Evolutionary conservation across 2,888 invertebrate genomes (phyloP).

Genomic region (Eupithecia inturbata): DNA sequence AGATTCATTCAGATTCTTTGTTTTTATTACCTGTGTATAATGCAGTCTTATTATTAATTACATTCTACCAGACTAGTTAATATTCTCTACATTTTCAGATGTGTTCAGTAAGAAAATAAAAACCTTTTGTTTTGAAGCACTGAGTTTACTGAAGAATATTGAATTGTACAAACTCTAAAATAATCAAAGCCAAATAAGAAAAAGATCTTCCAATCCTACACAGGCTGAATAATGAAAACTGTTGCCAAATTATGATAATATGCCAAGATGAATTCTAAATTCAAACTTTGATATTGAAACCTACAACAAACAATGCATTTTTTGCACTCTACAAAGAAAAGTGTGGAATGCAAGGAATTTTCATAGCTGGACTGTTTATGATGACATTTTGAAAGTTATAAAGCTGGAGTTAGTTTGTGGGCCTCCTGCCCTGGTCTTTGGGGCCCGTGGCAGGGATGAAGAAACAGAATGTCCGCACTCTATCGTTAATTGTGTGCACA

Average conservation of each 20-base stretch:
- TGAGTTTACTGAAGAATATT: constrained; percentile 9
- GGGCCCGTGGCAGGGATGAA: constrained; percentile 90
- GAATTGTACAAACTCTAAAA: background rate
- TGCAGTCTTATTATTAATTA: background rate
- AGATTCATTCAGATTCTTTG: background rate
- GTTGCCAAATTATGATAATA: constrained; percentile 46
- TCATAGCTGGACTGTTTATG: constrained; percentile 35
- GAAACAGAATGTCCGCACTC: constrained; percentile 99
- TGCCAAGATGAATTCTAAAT: constrained; percentile 58
- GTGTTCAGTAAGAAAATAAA: constrained; percentile 43
- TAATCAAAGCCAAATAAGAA: constrained; percentile 12
- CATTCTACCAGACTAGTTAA: background rate
- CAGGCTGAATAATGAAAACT: constrained; percentile 48
- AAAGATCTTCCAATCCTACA: constrained; percentile 52
- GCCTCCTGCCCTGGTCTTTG: constrained; percentile 70
- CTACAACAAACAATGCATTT: background rate
- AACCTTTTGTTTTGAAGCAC: constrained; percentile 9
- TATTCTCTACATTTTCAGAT: constrained; percentile 24
- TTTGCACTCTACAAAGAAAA: background rate
- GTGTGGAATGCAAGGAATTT: background rate
- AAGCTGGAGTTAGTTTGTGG: constrained; percentile 56
- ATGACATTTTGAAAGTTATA: constrained; percentile 54
- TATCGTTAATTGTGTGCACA: constrained; percentile 99
- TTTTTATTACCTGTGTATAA: background rate
- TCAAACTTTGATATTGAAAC: constrained; percentile 45